These are phyloP conservation scores for Acleris literana DNA, from an alignment of 2,888 invertebrate species.

Conservation along the genomic window DNA sequence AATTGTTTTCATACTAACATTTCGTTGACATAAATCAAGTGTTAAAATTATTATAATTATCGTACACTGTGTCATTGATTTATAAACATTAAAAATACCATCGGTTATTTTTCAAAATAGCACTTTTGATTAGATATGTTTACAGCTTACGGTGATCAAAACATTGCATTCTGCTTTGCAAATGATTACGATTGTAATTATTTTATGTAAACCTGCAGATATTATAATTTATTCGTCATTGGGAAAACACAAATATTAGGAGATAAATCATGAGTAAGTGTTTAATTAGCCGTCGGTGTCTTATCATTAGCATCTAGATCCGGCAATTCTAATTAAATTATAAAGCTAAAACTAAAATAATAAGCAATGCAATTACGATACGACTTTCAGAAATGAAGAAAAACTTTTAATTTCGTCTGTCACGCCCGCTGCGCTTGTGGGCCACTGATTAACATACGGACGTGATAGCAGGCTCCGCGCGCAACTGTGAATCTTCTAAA, in stretches of 20 bases:
- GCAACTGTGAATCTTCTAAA: conserved; percentile 52
- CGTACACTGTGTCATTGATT: too few species aligned
- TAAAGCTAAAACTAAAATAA: conserved; percentile 23
- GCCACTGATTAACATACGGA: conserved; percentile 59
- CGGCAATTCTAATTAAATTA: conserved; percentile 14
- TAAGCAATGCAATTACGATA: conserved; percentile 28
- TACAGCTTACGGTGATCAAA: too few species aligned
- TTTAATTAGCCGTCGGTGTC: neutral
- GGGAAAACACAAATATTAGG: too few species aligned
- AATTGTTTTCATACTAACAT: neutral
- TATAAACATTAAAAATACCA: neutral
- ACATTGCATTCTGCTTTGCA: neutral
- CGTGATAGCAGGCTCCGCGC: conserved; percentile 43
- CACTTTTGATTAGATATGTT: too few species aligned
- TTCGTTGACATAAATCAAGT: too few species aligned
- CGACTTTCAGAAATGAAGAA: conserved; percentile 33
- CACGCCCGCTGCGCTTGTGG: conserved; percentile 63
- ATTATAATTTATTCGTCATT: neutral
- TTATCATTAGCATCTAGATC: conserved; percentile 13
- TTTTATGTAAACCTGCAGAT: too few species aligned
- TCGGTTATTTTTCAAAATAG: neutral
- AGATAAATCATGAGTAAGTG: neutral
- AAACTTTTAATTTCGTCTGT: conserved; percentile 56
- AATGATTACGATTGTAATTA: too few species aligned
- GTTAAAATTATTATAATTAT: too few species aligned